Evolutionary conservation across 1,140 invertebrate genomes (phyloP), one percentile per base, ranked within the genome.

Genomic region (Pseudomyrmex pallidus): DNA sequence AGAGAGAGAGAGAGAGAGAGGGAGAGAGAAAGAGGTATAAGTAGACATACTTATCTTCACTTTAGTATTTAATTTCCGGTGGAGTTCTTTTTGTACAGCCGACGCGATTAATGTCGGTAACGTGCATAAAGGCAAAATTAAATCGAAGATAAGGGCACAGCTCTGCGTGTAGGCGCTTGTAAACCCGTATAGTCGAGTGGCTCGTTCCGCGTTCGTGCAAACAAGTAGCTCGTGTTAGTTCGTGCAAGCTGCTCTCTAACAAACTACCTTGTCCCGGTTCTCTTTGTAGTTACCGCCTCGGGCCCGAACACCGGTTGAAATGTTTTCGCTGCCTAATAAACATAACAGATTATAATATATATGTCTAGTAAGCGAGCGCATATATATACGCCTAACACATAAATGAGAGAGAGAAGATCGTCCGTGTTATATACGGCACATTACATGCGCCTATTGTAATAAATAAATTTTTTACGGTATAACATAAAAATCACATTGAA

Each of bases 151-250:
- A 88, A 88, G 83, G 44, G 83, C 74, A 74, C 52, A 70, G 46
- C 57, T 12, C 57, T 50, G 46, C 17, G 63, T 67, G 63, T 64
- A 77, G 63, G 78, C 63, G 63, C 70, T 66, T 88, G 86, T 87
- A 87, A 84, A 87, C 82, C 74, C 64, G 64, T 57, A 84, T 67
- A 76, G 83, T 61, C 74, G 86, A 88, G 86, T 84, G 74, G 82
- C 48, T 83, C 83, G 74, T 77, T 83, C 61, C 76, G 62, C 74
- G 70, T 88, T 68, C 85, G 86, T 88, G 87, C 86, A 88, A 88
- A 88, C 86, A 88, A 88, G 87, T 88, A 88, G 87, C 87, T 85
- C 83, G 87, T 88, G 83, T 88, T 88, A 86, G 87, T 88, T 83
- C 86, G 61, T 83, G 86, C 87, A 87, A 87, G 87, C 86, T 77